These are phyloP conservation scores for Plectropomus leopardus DNA, from an alignment of 2,113 vertebrate genomes.

Conservation along the genomic window DNA sequence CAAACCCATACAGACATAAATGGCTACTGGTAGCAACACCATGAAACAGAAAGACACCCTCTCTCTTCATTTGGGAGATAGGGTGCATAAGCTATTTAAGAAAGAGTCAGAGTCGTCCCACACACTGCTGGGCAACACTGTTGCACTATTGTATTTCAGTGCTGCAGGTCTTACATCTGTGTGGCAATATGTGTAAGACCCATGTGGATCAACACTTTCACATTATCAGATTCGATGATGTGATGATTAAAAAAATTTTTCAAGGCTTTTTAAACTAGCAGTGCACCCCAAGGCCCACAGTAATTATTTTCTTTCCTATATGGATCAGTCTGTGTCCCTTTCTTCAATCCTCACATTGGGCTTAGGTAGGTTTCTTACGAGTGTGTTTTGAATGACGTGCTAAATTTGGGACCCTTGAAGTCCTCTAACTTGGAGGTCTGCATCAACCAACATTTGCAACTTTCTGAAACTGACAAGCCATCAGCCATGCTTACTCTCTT, in stretches of 20 bases:
- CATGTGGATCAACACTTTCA: not conserved
- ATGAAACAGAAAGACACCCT: no score
- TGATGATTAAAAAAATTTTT: no score
- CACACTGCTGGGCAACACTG: no score
- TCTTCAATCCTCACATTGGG: not conserved
- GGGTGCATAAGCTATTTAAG: no score
- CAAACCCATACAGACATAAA: no score
- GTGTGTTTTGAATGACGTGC: not conserved
- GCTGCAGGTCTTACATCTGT: constrained; percentile 8
- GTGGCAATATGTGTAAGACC: not conserved
- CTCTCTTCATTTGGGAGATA: no score
- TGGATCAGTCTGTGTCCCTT: not conserved
- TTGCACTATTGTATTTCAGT: not conserved
- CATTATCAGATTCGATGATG: no score
- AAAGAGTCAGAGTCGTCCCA: no score
- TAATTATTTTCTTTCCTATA: not conserved
- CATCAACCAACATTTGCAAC: not conserved
- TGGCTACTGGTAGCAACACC: no score
- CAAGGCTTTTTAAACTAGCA: no score
- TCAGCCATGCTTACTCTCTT: not conserved
- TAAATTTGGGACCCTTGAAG: not conserved
- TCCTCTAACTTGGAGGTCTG: not conserved
- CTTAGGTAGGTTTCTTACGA: not conserved
- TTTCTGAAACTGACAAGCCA: constrained; percentile 3
- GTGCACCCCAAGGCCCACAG: not conserved